Evolutionary conservation across 1,140 invertebrate genomes (phyloP).

Genomic region (Drosophila melanica): DNA sequence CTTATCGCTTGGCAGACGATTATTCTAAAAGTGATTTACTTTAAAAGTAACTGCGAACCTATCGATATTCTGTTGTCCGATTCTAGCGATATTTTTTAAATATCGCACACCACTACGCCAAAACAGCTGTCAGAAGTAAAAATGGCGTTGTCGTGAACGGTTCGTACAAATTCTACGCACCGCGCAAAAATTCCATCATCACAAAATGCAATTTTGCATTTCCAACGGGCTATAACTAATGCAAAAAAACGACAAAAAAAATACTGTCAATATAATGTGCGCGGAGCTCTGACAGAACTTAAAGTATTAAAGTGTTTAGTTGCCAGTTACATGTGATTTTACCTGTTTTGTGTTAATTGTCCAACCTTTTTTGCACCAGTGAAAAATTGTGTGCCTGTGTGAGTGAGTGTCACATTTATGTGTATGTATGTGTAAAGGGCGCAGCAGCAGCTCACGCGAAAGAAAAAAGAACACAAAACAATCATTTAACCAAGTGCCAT

Average conservation of each 20-base stretch:
- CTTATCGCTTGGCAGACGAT: too few species aligned
- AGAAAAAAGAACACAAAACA: slow-evolving; percentile 35
- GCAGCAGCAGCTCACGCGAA: slow-evolving; percentile 61
- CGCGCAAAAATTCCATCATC: slow-evolving; percentile 40
- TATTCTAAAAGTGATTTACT: not conserved
- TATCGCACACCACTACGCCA: slow-evolving; percentile 23
- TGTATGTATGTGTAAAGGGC: slow-evolving; percentile 65
- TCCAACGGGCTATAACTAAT: slow-evolving; percentile 25
- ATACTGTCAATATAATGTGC: slow-evolving; percentile 41
- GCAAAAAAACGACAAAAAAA: slow-evolving; percentile 5
- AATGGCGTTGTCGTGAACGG: slow-evolving; percentile 55
- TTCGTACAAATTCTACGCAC: slow-evolving; percentile 32
- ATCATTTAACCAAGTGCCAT: slow-evolving; percentile 4
- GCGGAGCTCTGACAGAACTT: slow-evolving; percentile 16
- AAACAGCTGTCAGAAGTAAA: slow-evolving; percentile 57
- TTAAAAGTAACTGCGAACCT: not conserved
- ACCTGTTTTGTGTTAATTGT: slow-evolving; percentile 39
- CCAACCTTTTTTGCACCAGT: slow-evolving; percentile 50
- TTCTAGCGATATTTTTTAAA: not conserved
- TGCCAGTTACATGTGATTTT: slow-evolving; percentile 39
- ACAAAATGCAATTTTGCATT: slow-evolving; percentile 48
- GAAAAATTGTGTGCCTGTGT: slow-evolving; percentile 42
- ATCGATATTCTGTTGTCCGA: slow-evolving; percentile 3
- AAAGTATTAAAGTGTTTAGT: slow-evolving; percentile 38
- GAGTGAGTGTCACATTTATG: slow-evolving; percentile 31